Evolutionary conservation across 2,797 vertebrate genomes (phyloP), one percentile per base, ranked within the genome.

Genomic region (Enteromius viviparus): DNA sequence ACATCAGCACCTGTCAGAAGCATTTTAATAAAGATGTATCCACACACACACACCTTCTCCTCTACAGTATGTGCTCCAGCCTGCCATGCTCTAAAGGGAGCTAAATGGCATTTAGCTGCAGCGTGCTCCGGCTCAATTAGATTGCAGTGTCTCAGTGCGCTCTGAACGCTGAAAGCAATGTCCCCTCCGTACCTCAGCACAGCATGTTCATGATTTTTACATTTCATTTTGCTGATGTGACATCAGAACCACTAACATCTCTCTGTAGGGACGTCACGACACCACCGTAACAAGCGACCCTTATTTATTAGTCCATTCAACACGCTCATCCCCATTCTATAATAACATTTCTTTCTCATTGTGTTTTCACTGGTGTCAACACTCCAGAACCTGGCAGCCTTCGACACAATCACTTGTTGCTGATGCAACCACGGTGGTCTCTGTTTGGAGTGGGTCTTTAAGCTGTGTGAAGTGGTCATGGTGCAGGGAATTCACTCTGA

Each of bases 361-460:
- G 23, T 76, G 32, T 58, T 60, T 68, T 78, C 58, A 12, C 26
- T 47, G 29, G 10, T 70, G 42, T 62, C 49, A 77, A 49, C 7
- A 34, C 58, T 64, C 23, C 55, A 77, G 17, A 77, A 60, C 9
- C 26, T 42, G 19, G 21, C 58, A 34, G 45, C 58, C 77, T 45
- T 45, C 66, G 65, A 19, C 75, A 78, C 26, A 72, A 72, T 77
- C 58, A 40, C 68, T 66, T 32, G 74, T 82, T 78, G 55, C 84
- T 34, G n/a, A 23, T 66, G 55, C 4, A 80, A 85, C 55, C 80
- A 72, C 76, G 69, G 74, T 42, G 65, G 79, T 81, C 74, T 53
- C 34, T 58, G n/a, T 77, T 26, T 82, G 55, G 45, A 82, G 45
- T 49, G 74, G 45, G 65, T 66, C 65, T 77, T 82, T 66, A 72